Percentiles rank a stretch among this genome's conserved stretches.
Evolutionary conservation across 2,797 vertebrate species (phyloP).

Genomic region (Oreonectes daqikongensis): DNA sequence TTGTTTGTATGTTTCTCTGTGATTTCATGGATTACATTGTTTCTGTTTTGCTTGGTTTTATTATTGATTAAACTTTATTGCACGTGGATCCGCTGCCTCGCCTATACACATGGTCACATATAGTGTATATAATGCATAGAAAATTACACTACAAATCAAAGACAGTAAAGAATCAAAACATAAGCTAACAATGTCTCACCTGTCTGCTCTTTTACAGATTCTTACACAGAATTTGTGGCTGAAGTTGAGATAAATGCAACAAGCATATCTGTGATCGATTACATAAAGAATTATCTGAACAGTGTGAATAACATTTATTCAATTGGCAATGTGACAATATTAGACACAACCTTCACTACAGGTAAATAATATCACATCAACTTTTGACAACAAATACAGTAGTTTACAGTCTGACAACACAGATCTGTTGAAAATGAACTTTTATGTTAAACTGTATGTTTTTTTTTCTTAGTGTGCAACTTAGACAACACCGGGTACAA

Average conservation of each 20-base stretch:
- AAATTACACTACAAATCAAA: neutral
- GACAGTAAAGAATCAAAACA: neutral
- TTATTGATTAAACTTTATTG: no score
- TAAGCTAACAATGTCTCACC: neutral
- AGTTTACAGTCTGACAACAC: neutral
- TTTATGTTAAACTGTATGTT: neutral
- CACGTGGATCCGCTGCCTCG: no score
- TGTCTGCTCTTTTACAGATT: neutral
- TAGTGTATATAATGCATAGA: no score
- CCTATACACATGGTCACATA: no score
- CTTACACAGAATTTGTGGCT: slow-evolving; percentile 24
- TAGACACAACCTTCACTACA: slow-evolving; percentile 37
- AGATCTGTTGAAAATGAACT: neutral
- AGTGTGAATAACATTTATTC: slow-evolving; percentile 17
- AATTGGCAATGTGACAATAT: slow-evolving; percentile 39
- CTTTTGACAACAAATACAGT: neutral
- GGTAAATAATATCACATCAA: slow-evolving; percentile 24
- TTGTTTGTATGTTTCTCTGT: no score
- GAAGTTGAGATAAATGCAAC: slow-evolving; percentile 45
- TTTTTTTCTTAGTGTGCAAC: slow-evolving; percentile 50
- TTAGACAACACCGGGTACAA: slow-evolving; percentile 38
- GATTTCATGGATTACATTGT: no score
- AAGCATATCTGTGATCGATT: slow-evolving; percentile 18
- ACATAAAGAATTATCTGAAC: slow-evolving; percentile 15
- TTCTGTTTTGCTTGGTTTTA: no score